Evolutionary conservation across 2,113 vertebrate species (phyloP).

Genomic region (Cavia porcellus): DNA sequence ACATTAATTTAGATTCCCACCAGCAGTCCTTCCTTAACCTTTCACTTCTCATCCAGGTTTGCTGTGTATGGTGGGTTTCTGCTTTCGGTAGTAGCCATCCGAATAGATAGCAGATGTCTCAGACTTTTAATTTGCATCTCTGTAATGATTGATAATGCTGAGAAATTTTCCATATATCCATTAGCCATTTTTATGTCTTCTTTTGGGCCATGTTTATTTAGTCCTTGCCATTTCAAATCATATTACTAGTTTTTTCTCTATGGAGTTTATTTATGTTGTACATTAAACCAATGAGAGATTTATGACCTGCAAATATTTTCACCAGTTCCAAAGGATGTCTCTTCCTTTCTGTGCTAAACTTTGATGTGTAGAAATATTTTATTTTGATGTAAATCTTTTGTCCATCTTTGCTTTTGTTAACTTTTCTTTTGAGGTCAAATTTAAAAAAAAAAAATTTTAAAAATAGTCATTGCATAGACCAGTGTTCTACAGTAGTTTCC

Average conservation of each 20-base stretch:
- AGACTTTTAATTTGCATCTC: neutral
- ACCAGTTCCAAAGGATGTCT: neutral
- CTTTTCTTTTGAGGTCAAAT: neutral
- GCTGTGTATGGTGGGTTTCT: neutral
- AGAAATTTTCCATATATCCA: neutral
- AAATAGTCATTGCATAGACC: neutral
- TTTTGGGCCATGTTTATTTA: neutral
- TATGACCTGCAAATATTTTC: neutral
- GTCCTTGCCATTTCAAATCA: neutral
- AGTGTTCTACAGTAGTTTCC: neutral
- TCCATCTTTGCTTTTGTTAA: neutral
- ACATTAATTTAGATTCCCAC: neutral
- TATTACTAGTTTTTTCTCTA: neutral
- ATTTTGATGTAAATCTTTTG: neutral
- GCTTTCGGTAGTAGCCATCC: neutral
- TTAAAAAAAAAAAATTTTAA: neutral
- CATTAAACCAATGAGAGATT: neutral
- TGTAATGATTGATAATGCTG: too few species aligned
- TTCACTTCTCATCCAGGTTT: neutral
- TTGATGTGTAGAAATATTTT: neutral
- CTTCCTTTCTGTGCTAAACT: neutral
- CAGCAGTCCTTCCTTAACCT: neutral
- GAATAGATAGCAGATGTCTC: neutral
- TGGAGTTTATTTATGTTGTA: neutral
- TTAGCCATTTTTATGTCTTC: neutral